These are phyloP conservation scores for Plotosus lineatus DNA, from an alignment of 2,113 vertebrate species.

Conservation along the genomic window DNA sequence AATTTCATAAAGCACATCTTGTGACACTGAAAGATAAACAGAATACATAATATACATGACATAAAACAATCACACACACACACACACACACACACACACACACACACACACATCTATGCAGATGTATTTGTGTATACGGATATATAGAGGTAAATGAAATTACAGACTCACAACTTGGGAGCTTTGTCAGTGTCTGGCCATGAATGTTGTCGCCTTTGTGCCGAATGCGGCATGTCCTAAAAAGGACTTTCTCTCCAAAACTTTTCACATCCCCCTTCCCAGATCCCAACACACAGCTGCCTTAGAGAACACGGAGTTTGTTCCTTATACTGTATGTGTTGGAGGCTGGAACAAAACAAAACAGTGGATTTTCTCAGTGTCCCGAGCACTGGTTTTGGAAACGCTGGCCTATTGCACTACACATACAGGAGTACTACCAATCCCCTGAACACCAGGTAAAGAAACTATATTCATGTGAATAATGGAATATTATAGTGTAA, in stretches of 20 bases:
- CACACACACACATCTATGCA: background rate
- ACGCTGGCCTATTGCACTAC: background rate
- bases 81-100: too few relatives aligned
- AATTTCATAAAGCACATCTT: background rate
- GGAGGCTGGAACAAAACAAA: background rate
- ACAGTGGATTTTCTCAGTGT: background rate
- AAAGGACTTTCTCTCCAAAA: background rate
- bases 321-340: background rate
- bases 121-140: too few relatives aligned
- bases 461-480: background rate
- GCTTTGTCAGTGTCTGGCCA: slow-evolving; percentile 4
- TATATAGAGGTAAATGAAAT: too few relatives aligned
- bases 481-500: background rate
- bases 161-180: slow-evolving; percentile 17
- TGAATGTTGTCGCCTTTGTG: slow-evolving; percentile 21
- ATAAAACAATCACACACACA: too few relatives aligned
- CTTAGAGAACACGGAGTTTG: background rate
- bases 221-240: slow-evolving; percentile 33
- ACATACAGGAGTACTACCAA: slow-evolving; percentile 14
- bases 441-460: background rate
- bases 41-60: too few relatives aligned
- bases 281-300: background rate
- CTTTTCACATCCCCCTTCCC: background rate
- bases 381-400: background rate
- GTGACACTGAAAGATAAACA: too few relatives aligned